Conservation (phyloP, 2,888 invertebrate genomes). For the Notocelia uddmanniana region DNA sequence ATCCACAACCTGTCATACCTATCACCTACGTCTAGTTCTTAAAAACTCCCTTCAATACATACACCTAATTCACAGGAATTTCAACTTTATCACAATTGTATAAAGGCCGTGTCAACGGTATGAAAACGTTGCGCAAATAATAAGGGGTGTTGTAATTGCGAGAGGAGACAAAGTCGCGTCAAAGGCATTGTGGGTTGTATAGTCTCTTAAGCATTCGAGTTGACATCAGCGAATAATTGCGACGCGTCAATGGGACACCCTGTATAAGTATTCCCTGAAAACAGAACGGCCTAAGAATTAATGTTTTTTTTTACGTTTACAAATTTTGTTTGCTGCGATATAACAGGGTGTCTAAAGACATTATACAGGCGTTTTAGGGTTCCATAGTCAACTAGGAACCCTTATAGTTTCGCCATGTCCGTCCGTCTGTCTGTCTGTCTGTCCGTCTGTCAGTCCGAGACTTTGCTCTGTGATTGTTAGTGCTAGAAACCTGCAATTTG, state of each 20-base stretch:
- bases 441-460: too few relatives aligned
- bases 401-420: too few relatives aligned
- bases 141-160: conserved; percentile 83
- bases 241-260: conserved; percentile 71
- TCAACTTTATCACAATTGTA: conserved; percentile 45
- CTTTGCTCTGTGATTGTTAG: too few relatives aligned
- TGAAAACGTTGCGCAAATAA: conserved; percentile 63
- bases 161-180: conserved; percentile 82
- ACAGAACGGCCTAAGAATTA: not conserved
- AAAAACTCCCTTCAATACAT: conserved; percentile 18
- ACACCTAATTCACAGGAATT: not conserved
- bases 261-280: conserved; percentile 43
- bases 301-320: conserved; percentile 36
- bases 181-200: conserved; percentile 80
- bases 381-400: too few relatives aligned
- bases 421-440: too few relatives aligned
- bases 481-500: too few relatives aligned
- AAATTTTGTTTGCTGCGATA: conserved; percentile 45
- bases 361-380: conserved; percentile 52
- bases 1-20: conserved; percentile 41
- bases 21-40: conserved; percentile 41
- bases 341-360: conserved; percentile 49
- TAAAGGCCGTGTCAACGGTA: conserved; percentile 34
- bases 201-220: conserved; percentile 80
- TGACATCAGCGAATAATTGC: conserved; percentile 76